phyloP scores from a whole-genome alignment of 2,797 vertebrate genomes.

The Chanos chanos region DNA sequence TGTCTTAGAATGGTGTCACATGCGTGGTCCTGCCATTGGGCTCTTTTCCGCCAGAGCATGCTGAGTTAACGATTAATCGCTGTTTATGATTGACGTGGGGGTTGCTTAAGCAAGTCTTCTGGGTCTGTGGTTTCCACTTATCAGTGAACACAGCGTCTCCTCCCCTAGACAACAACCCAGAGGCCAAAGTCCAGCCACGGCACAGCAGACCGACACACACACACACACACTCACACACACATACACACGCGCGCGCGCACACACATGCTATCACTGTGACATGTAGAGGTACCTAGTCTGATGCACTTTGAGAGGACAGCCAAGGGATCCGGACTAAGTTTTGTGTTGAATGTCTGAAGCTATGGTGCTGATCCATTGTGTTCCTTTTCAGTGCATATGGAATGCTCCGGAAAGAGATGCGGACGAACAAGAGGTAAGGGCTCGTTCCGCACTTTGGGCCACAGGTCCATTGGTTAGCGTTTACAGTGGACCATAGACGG shows the following conservation, averaged over 20 bases:
- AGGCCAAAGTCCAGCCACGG: constrained; percentile 66
- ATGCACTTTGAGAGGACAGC: background rate
- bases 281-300: background rate
- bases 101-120: constrained; percentile 56
- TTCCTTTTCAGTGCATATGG: constrained; percentile 81
- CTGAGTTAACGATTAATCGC: constrained; percentile 70
- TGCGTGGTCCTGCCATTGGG: constrained; percentile 48
- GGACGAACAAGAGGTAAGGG: constrained; percentile 75
- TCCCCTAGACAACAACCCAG: constrained; percentile 36
- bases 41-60: constrained; percentile 44
- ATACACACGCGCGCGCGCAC: constrained; percentile 26
- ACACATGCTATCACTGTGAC: constrained; percentile 17
- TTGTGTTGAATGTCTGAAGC: constrained; percentile 33
- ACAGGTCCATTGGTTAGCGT: too few species aligned
- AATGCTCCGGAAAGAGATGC: constrained; percentile 55
- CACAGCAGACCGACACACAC: constrained; percentile 37
- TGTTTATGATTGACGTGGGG: constrained; percentile 69
- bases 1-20: constrained; percentile 47
- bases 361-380: constrained; percentile 72
- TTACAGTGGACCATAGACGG: background rate
- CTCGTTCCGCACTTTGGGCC: background rate
- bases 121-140: constrained; percentile 44
- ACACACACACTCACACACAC: constrained; percentile 28
- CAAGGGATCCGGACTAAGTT: too few species aligned
- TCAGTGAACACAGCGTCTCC: constrained; percentile 41